phyloP scores from a whole-genome alignment of 2,797 vertebrate genomes.

The Pipistrellus kuhlii region DNA sequence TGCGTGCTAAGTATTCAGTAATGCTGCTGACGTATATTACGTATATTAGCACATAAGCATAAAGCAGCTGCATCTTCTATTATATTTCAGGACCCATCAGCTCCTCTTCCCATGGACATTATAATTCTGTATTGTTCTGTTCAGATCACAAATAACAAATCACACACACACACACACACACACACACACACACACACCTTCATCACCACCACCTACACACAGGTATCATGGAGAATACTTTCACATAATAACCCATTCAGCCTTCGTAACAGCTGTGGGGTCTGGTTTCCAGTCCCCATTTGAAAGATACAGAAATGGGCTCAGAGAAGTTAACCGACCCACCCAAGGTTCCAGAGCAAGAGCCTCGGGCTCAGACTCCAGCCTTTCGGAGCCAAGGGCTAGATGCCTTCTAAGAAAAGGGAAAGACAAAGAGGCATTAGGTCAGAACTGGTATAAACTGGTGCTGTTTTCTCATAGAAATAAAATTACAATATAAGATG shows the following conservation, averaged over 20 bases:
- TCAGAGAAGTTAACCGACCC: not conserved
- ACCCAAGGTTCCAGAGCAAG: not conserved
- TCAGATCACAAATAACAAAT: not conserved
- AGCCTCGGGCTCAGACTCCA: not conserved
- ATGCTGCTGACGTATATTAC: not conserved
- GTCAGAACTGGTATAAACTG: not conserved
- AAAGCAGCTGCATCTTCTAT: not conserved
- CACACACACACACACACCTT: not conserved
- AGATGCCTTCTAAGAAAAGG: not conserved
- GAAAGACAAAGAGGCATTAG: not conserved
- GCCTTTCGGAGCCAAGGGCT: not conserved
- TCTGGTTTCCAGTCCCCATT: not conserved
- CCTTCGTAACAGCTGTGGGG: not conserved
- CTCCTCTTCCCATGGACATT: not conserved
- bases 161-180: not conserved
- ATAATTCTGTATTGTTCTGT: not conserved
- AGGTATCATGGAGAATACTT: not conserved
- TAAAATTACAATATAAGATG: slow-evolving; percentile 1
- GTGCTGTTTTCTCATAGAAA: slow-evolving; percentile 41
- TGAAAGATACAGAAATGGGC: not conserved
- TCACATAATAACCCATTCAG: not conserved
- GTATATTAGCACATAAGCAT: not conserved
- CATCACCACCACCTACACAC: not conserved
- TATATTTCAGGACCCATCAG: not conserved
- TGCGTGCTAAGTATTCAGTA: not conserved